These are phyloP conservation scores for Apamea crenata DNA, from an alignment of 2,888 invertebrate species.

Conservation along the genomic window DNA sequence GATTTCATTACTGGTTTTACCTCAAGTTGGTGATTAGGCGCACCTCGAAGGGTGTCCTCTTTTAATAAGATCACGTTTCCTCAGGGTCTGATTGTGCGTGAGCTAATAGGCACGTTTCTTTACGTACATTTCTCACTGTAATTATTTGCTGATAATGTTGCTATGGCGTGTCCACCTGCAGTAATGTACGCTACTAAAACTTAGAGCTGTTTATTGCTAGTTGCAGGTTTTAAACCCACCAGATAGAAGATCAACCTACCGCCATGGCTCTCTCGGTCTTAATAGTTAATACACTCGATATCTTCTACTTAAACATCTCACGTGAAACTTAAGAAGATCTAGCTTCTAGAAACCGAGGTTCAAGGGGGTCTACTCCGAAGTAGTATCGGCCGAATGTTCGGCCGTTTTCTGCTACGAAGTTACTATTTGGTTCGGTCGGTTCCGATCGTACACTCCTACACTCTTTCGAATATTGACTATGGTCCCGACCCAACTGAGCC, in stretches of 20 bases:
- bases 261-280: neutral
- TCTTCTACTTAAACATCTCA: neutral
- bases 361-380: too few species aligned
- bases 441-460: too few species aligned
- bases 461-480: too few species aligned
- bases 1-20: constrained; percentile 2
- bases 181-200: neutral
- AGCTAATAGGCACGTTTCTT: constrained; percentile 43
- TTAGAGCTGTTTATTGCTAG: neutral
- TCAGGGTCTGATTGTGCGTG: constrained; percentile 27
- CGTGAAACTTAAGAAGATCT: neutral
- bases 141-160: constrained; percentile 10
- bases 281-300: neutral
- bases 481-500: too few species aligned
- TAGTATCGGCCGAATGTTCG: too few species aligned
- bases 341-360: neutral
- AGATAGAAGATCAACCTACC: too few species aligned
- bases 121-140: constrained; percentile 6
- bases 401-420: too few species aligned
- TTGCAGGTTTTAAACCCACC: neutral
- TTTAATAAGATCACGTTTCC: constrained; percentile 51
- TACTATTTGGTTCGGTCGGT: too few species aligned
- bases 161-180: neutral
- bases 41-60: constrained; percentile 1
- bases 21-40: constrained; percentile 17